Evolutionary conservation across 2,797 vertebrate genomes (phyloP).

Genomic region (Typhlichthys eigenmanni): DNA sequence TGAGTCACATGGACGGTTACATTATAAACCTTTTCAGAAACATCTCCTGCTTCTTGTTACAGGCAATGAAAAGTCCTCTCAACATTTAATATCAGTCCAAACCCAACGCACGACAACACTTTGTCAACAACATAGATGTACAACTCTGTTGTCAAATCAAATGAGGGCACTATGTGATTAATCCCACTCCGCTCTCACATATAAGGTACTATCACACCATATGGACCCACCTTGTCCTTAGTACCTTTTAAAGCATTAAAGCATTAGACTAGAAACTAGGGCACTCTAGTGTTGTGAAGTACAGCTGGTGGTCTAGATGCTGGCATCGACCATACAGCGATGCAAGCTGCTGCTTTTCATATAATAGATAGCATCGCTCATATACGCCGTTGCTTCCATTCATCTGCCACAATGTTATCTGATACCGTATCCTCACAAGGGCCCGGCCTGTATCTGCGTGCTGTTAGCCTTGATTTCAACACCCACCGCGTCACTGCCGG

Average conservation of each 20-base stretch:
- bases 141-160: too few species aligned
- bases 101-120: slow-evolving; percentile 37
- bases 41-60: slow-evolving; percentile 42
- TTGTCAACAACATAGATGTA: slow-evolving; percentile 10
- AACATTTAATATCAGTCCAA: too few species aligned
- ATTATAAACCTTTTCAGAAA: slow-evolving; percentile 49
- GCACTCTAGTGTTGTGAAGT: neutral
- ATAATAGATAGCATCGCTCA: neutral
- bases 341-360: slow-evolving; percentile 18
- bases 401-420: slow-evolving; percentile 22
- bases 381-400: slow-evolving; percentile 20
- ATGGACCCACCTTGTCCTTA: neutral
- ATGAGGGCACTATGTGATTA: too few species aligned
- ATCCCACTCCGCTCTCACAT: too few species aligned
- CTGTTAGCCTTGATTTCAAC: slow-evolving; percentile 25
- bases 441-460: slow-evolving; percentile 37
- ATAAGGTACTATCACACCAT: too few species aligned
- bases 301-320: slow-evolving; percentile 5
- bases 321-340: slow-evolving; percentile 10
- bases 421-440: slow-evolving; percentile 29
- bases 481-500: slow-evolving; percentile 14
- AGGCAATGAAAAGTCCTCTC: neutral
- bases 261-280: neutral
- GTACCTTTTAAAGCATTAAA: neutral
- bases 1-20: slow-evolving; percentile 52